Conservation (phyloP, 35 echinoderm and acorn worm genomes). For the Heliocidaris tuberculata region DNA sequence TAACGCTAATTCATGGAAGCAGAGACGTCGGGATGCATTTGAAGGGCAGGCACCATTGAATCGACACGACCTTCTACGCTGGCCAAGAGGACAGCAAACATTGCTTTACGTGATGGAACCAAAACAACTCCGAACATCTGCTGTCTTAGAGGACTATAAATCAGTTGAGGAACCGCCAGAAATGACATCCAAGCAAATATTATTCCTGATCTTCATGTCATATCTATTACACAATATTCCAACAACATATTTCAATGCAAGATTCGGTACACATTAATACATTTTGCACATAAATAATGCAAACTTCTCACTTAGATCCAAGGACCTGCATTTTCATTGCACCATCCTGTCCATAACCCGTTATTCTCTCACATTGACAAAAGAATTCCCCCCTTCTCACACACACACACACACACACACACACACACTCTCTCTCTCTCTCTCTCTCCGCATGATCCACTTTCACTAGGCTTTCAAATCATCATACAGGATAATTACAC, state of each 20-base stretch:
- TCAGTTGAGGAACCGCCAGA: not conserved
- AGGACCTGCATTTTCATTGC: too few relatives aligned
- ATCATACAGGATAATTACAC: too few relatives aligned
- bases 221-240: not conserved
- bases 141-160: not conserved
- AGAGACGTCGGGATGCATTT: not conserved
- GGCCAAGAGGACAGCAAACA: not conserved
- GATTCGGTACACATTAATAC: not conserved
- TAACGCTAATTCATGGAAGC: not conserved
- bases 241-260: not conserved
- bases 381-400: too few relatives aligned
- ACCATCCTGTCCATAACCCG: too few relatives aligned
- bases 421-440: too few relatives aligned
- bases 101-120: not conserved
- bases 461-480: too few relatives aligned
- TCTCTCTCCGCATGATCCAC: too few relatives aligned
- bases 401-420: too few relatives aligned
- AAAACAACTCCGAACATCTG: not conserved
- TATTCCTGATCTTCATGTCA: not conserved
- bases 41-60: not conserved
- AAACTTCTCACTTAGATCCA: too few relatives aligned
- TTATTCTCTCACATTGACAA: too few relatives aligned
- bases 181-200: not conserved
- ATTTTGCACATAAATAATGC: too few relatives aligned
- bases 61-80: not conserved